Base-by-base conservation (phyloP, 2,797 vertebrate genomes). In the Paramormyrops hopkinsi region DNA sequence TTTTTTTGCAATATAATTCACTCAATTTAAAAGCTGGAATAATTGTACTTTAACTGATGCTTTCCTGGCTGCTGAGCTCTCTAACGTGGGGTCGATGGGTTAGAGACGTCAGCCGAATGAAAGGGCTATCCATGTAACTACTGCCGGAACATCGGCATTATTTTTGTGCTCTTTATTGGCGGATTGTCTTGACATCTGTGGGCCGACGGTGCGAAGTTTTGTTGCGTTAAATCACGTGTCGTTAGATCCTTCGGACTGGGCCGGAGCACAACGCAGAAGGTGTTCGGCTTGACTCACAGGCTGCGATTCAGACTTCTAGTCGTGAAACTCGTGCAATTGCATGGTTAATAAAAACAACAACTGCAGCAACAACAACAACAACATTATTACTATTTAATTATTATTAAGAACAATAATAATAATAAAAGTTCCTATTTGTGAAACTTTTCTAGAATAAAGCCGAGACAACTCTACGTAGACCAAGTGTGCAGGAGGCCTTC, bases 41-140 rank as follows among this genome's bases (percentile, higher is more conserved):
- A 88, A 90, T 86, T 79, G 25, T 50, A 19, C n/a, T 86, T 90
- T 88, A 90, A 90, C 53, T 90, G 87, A 86, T 86, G 19, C 33
- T 54, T 88, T 86, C 87, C 82, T 22, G n/a, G 29, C 29, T 83
- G 48, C 22, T 69, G 54, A 73, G 87, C 19, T 56, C 29, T 33
- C 19, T 48, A 22, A n/a, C 19, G 17, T 86, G n/a, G 1, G 73
- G 25, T 85, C 19, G 25, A 14, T 25, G 53, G 54, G 29, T 62
- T 88, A 88, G 14, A 89, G 11, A 44, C 41, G 48, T 73, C 79
- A 46, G 14, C 59, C 86, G 82, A 88, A 86, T 88, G 73, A 86
- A 88, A 25, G 33, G 48, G 48, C 48, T 65, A 88, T 82, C 87
- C 22, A 4, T 56, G 29, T 11, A 89, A 89, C 86, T 62, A 90